These are phyloP conservation scores for Chelonia mydas DNA, from an alignment of 2,797 vertebrate genomes.

Conservation along the genomic window DNA sequence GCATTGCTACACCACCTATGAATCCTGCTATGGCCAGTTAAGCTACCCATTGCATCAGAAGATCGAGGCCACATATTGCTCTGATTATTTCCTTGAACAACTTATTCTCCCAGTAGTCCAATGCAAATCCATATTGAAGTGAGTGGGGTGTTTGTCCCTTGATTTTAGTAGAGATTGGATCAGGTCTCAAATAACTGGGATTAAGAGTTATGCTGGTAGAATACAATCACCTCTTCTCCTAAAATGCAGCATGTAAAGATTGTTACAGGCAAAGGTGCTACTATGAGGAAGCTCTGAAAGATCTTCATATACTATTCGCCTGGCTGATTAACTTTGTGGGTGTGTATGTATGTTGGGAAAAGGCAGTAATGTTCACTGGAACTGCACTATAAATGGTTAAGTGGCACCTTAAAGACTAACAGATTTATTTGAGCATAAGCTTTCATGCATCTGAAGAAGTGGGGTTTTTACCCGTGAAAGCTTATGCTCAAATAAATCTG, in stretches of 20 bases:
- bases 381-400: conserved; percentile 52
- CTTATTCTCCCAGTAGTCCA: fast-evolving
- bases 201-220: not conserved
- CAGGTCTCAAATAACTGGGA: not conserved
- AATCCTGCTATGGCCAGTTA: not conserved
- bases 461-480: too few species aligned
- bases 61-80: fast-evolving
- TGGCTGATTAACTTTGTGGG: conserved; percentile 61
- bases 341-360: conserved; percentile 51
- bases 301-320: conserved; percentile 26
- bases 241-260: fast-evolving
- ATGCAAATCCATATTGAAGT: not conserved
- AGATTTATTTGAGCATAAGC: too few species aligned
- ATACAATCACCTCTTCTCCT: not conserved
- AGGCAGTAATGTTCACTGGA: conserved; percentile 65
- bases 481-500: too few species aligned
- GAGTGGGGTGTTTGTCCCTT: not conserved
- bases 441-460: too few species aligned
- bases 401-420: too few species aligned
- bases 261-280: not conserved
- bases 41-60: not conserved
- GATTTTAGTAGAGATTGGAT: not conserved
- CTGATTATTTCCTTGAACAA: fast-evolving
- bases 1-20: too few species aligned
- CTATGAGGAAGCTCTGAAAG: not conserved